A percentile compares a stretch with the other conserved stretches of the same genome.
phyloP scores from a whole-genome alignment of 2,888 invertebrate species.

The Pristionchus entomophagus region DNA sequence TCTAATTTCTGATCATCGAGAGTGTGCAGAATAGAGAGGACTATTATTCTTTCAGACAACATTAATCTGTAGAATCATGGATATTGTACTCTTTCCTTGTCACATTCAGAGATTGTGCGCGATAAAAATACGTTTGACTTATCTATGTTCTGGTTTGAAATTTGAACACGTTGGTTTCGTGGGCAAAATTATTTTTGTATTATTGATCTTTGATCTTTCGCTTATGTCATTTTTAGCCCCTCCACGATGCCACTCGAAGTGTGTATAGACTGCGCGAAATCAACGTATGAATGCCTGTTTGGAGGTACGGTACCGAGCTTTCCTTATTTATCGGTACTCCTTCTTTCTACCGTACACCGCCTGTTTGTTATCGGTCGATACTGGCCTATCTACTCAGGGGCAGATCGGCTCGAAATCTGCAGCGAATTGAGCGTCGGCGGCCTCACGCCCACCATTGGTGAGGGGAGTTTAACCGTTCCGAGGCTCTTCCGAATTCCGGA shows the following conservation, averaged over 20 bases:
- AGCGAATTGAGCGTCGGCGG: conserved; percentile 47
- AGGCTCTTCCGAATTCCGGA: neutral
- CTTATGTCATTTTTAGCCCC: too few relatives aligned
- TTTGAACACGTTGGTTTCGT: neutral
- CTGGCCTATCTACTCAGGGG: neutral
- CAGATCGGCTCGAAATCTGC: conserved; percentile 43
- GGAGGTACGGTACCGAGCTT: neutral
- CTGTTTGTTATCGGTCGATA: neutral
- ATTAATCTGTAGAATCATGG: too few relatives aligned
- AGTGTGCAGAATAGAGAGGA: too few relatives aligned
- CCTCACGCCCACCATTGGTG: conserved; percentile 37
- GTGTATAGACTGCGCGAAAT: conserved; percentile 10
- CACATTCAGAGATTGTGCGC: neutral
- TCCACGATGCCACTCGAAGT: conserved; percentile 36
- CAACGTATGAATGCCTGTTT: conserved; percentile 26
- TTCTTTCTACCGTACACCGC: neutral
- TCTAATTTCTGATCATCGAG: too few relatives aligned
- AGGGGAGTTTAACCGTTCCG: neutral
- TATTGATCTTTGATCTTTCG: neutral
- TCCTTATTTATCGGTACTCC: neutral
- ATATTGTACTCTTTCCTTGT: neutral
- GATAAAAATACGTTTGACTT: neutral
- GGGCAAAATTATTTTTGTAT: neutral
- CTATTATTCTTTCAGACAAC: too few relatives aligned
- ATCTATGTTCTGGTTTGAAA: neutral